Evolutionary conservation across 2,888 invertebrate genomes (phyloP).

Genomic region (Chymomyza fuscimana): DNA sequence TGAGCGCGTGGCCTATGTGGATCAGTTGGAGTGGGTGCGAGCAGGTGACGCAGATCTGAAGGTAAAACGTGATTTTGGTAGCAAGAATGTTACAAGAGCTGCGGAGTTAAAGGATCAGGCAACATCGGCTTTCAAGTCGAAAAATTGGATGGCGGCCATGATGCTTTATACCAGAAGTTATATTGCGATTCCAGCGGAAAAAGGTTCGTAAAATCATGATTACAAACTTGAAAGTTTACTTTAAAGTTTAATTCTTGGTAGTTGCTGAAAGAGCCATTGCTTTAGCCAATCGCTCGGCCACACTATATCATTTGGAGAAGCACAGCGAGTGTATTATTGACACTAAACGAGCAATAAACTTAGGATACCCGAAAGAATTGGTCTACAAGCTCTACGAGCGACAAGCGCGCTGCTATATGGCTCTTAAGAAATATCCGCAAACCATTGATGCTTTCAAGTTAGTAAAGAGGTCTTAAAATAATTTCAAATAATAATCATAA

Average conservation of each 20-base stretch:
- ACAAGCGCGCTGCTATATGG: slow-evolving; percentile 86
- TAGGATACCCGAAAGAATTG: slow-evolving; percentile 86
- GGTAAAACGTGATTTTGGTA: slow-evolving; percentile 79
- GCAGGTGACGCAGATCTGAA: slow-evolving; percentile 80
- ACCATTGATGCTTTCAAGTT: slow-evolving; percentile 84
- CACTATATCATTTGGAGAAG: slow-evolving; percentile 86
- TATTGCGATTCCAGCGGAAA: slow-evolving; percentile 84
- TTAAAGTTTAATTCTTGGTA: slow-evolving; percentile 57
- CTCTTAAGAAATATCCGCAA: slow-evolving; percentile 84
- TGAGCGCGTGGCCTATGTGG: slow-evolving; percentile 84
- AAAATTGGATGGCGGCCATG: slow-evolving; percentile 85
- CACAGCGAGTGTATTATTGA: slow-evolving; percentile 86
- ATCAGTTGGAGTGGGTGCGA: slow-evolving; percentile 80
- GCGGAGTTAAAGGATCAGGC: slow-evolving; percentile 86
- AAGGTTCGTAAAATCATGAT: slow-evolving; percentile 80
- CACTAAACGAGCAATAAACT: slow-evolving; percentile 84
- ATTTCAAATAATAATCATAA: not conserved
- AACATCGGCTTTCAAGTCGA: slow-evolving; percentile 86
- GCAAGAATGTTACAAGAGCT: slow-evolving; percentile 83
- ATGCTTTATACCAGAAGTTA: slow-evolving; percentile 86
- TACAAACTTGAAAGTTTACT: not conserved
- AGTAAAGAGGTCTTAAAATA: slow-evolving; percentile 18
- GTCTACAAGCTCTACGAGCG: slow-evolving; percentile 89
- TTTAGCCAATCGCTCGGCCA: slow-evolving; percentile 90
- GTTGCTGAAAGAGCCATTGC: slow-evolving; percentile 85